Conservation (phyloP, 2,113 vertebrate genomes). For the Pontoporia blainvillei region DNA sequence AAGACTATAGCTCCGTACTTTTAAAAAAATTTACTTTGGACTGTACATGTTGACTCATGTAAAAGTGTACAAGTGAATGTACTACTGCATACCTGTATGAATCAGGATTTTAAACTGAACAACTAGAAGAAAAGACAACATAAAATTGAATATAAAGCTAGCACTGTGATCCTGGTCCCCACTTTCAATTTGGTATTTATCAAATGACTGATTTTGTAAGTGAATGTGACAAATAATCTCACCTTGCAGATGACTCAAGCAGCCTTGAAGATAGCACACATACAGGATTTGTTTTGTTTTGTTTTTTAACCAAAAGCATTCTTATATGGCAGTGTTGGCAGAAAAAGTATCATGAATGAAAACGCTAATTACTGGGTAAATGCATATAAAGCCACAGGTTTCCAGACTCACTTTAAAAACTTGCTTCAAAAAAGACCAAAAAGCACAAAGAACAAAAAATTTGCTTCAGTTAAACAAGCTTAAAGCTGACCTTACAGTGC, state of each 20-base stretch:
- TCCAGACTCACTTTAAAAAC: conserved; percentile 13
- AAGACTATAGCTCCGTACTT: background rate
- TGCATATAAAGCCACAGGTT: background rate
- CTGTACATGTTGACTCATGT: background rate
- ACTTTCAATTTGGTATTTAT: conserved; percentile 30
- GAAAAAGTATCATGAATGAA: conserved; percentile 22
- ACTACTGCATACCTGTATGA: background rate
- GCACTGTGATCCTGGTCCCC: background rate
- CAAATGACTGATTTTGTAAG: conserved; percentile 7
- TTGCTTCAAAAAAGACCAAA: background rate
- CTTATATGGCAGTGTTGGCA: background rate
- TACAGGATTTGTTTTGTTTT: background rate
- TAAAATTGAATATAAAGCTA: background rate
- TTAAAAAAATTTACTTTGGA: background rate
- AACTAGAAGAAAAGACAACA: conserved; percentile 5
- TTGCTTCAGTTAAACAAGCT: conserved; percentile 26
- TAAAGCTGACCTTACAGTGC: conserved; percentile 6
- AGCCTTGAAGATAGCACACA: conserved; percentile 26
- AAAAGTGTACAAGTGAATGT: conserved; percentile 15
- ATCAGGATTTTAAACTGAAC: conserved; percentile 6
- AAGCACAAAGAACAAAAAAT: background rate
- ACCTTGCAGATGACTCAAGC: background rate
- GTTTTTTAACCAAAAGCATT: conserved; percentile 19
- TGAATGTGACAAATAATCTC: conserved; percentile 48
- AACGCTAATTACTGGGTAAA: background rate